Percentiles rank a stretch among this genome's conserved stretches.
These are phyloP conservation scores for Paratilapia polleni DNA, from an alignment of 2,113 vertebrate species.

Conservation along the genomic window DNA sequence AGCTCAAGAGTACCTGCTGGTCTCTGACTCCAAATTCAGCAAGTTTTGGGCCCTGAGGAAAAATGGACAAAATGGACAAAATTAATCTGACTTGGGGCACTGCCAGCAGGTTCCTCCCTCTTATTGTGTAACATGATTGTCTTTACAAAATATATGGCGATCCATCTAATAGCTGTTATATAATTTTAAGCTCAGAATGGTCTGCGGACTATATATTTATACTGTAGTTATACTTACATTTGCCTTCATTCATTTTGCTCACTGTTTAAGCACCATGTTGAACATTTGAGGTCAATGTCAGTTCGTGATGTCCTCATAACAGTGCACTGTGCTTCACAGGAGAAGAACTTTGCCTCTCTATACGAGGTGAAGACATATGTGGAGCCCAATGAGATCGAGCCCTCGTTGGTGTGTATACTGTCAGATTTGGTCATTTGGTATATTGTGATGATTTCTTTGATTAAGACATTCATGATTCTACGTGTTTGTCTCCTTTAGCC, in stretches of 20 bases:
- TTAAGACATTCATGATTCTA: fast-evolving
- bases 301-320: not conserved
- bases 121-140: not conserved
- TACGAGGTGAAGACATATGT: constrained; percentile 92
- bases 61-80: too few species aligned
- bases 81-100: too few species aligned
- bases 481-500: constrained; percentile 79
- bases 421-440: not conserved
- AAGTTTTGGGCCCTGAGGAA: too few species aligned
- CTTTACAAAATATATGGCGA: not conserved
- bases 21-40: too few species aligned
- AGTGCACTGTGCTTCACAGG: constrained; percentile 73
- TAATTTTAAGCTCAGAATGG: not conserved
- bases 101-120: not conserved
- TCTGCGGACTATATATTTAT: too few species aligned
- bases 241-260: not conserved
- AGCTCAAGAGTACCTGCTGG: not conserved
- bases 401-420: constrained; percentile 81
- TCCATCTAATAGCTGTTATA: not conserved
- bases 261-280: not conserved
- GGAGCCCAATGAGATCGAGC: constrained; percentile 92
- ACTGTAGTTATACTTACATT: not conserved
- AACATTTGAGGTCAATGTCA: not conserved
- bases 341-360: constrained; percentile 86
- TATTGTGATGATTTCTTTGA: fast-evolving